phyloP scores from a whole-genome alignment of 2,888 invertebrate species.

The Cataglyphis livida region DNA sequence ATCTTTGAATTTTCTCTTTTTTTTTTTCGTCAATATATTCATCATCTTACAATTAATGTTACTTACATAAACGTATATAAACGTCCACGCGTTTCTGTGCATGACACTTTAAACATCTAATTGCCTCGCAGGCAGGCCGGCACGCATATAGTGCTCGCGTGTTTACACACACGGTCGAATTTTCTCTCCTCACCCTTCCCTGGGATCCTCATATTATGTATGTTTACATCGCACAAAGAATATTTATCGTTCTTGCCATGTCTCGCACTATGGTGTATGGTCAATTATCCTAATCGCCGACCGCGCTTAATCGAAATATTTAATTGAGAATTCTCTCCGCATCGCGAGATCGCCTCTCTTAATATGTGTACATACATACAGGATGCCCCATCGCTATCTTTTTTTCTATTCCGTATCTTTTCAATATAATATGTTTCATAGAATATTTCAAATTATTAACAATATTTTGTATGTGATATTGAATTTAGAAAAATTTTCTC shows the following conservation, averaged over 20 bases:
- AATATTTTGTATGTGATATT: not conserved
- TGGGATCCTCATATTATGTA: slow-evolving; percentile 31
- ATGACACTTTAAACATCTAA: slow-evolving; percentile 46
- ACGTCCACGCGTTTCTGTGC: slow-evolving; percentile 42
- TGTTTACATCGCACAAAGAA: slow-evolving; percentile 48
- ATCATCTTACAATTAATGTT: slow-evolving; percentile 55
- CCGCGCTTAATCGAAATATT: slow-evolving; percentile 57
- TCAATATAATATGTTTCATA: not conserved
- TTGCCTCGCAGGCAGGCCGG: slow-evolving; percentile 39
- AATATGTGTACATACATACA: not conserved
- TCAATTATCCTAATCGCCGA: slow-evolving; percentile 50
- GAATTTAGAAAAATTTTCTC: not conserved
- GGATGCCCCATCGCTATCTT: not conserved
- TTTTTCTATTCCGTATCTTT: not conserved
- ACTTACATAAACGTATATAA: slow-evolving; percentile 54
- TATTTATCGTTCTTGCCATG: slow-evolving; percentile 37
- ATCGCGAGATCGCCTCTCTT: slow-evolving; percentile 11
- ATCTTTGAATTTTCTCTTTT: slow-evolving; percentile 60
- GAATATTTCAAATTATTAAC: not conserved
- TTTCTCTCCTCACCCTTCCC: not conserved
- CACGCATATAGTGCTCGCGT: slow-evolving; percentile 16
- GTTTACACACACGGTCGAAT: slow-evolving; percentile 24
- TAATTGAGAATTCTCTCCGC: slow-evolving; percentile 53
- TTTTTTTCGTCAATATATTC: slow-evolving; percentile 54
- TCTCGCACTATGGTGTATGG: slow-evolving; percentile 44